Base-by-base conservation (phyloP, 2,113 vertebrate species). In the Ploceus nigricollis region DNA sequence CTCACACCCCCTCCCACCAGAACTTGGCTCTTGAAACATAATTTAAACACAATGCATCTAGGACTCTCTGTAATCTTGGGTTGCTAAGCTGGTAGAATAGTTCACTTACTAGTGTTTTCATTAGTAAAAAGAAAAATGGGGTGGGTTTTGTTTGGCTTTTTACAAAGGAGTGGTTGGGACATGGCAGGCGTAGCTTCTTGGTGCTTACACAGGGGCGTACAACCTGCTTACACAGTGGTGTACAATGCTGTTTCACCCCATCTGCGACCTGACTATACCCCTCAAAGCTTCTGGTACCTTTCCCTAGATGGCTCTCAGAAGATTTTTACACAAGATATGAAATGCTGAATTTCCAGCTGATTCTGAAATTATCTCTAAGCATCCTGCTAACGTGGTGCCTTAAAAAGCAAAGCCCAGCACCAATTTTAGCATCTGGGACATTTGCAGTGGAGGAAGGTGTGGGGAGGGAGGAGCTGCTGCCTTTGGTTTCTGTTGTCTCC, bases 11-110 rank as follows among this genome's bases (percentile, higher is more conserved):
- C 91, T 94, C 87, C 93, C 95, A 83, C 68, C 95, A 95, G 72
- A 96, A 94, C 69, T 58, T 96, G 97, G 95, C 96, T 98, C 95
- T 97, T 95, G 31, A 87, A 96, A 96, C 76, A 90, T 80, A 81
- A 94, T 90, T 90, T 94, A 79, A 97, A 84, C 91, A 97, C 90
- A 96, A 82, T 57, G 57, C 84, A 75, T 94, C 78, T 71, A 72
- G 81, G 96, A 93, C 82, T 96, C 35, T 96, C 76, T 90, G 88
- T 66, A 91, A 87, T 95, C 93, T 97, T 82, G 91, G 96, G 53
- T 97, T 77, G 89, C 88, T 86, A 47, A 90, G 58, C 93, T 96
- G 94, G 88, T 96, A 90, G 94, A 93, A 97, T 96, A 91, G 71
- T 96, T 98, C 93, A 96, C 83, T 95, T 65, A 42, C 72, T 90